Base-by-base conservation (phyloP, 2,113 vertebrate genomes). In the Cyanoramphus novaezelandiae region DNA sequence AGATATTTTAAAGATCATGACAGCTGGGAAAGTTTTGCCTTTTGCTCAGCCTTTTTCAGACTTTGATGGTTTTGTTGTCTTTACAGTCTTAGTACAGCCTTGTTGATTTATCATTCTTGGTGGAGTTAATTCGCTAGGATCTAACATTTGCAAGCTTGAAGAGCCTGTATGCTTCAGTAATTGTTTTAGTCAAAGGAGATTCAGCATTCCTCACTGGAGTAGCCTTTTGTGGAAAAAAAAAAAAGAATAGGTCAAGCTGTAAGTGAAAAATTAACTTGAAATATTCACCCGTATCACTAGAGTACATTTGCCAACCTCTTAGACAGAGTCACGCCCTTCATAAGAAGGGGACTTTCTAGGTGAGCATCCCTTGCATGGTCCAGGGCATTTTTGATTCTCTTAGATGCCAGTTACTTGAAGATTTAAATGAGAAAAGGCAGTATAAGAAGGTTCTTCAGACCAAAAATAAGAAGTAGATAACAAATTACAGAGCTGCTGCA, bases 1-100 rank as follows among this genome's bases (percentile, higher is more conserved):
- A 94, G 90, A 86, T 74, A 78, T 88, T 94, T 86, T 92, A 64
- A 81, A 94, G 71, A 93, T 86, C 47, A 23, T 88, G 85, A 80
- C 76, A 88, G 64, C 46, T 92, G 68, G 50, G 60, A 86, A 90
- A 59, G 35, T 78, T 94, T 82, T 83, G 68, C 46, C 59, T 91
- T 92, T 91, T 35, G 5, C 55, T 94, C 59, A 86, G 78, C 41
- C n/a, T 79, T 86, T 78, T 78, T 46, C 71, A 76, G 62, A 91
- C 19, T 82, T 90, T 70, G 41, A 79, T 44, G 17, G 3, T 50
- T 86, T 91, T 93, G n/a, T 77, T 92, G 41, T 57, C 75, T 76
- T 93, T 76, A 39, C 20, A 59, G 13, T 44, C 80, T 88, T 74
- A 82, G 37, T 55, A 71, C 37, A 78, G 23, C 44, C 86, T 87